Evolutionary conservation across 2,113 vertebrate species (phyloP).

Genomic region (Meles meles): DNA sequence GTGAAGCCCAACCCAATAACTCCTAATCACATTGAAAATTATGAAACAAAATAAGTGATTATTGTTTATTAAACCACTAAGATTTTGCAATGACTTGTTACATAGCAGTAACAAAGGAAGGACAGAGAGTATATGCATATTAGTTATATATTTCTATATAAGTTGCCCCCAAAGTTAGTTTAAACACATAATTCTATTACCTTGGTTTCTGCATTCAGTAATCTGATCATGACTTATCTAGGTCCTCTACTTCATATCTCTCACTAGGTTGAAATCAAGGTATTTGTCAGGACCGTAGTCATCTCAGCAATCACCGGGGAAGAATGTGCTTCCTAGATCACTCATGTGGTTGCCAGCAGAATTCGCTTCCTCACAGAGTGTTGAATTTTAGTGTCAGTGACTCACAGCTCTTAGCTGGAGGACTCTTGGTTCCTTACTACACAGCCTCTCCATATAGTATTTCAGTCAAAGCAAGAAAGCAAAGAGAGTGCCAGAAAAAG

Average conservation of each 20-base stretch:
- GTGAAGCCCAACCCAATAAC: neutral
- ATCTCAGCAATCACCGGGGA: neutral
- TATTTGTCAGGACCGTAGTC: neutral
- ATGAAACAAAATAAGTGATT: neutral
- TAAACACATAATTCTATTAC: neutral
- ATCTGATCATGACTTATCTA: neutral
- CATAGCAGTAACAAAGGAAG: neutral
- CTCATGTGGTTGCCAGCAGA: neutral
- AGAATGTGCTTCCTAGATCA: neutral
- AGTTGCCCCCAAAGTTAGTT: neutral
- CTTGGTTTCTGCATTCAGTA: neutral
- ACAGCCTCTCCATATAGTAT: neutral
- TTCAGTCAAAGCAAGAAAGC: neutral
- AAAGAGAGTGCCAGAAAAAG: neutral
- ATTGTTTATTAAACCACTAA: neutral
- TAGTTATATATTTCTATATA: neutral
- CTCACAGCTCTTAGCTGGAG: neutral
- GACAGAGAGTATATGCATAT: accelerated
- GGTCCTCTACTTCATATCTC: neutral
- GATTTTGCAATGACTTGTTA: neutral
- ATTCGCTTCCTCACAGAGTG: neutral
- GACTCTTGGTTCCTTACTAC: neutral
- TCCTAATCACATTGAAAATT: neutral
- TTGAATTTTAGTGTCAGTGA: neutral
- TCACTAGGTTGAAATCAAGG: neutral